Conservation (phyloP, 1,140 invertebrate genomes). For the Parapsyche elsis region DNA sequence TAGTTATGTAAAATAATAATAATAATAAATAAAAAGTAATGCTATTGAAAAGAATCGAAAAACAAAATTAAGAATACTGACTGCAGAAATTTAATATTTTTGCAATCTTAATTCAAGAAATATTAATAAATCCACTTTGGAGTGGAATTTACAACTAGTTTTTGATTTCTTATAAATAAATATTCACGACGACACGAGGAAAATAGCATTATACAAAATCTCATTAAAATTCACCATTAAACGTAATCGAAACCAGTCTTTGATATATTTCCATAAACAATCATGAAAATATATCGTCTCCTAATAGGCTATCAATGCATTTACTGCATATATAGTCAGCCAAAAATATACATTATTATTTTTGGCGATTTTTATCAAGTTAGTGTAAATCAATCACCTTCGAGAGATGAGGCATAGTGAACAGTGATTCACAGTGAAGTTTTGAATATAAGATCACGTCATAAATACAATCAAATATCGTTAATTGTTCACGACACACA, state of each 20-base stretch:
- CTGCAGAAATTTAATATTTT: too few species aligned
- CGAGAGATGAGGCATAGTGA: not conserved
- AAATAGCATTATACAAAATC: conserved; percentile 31
- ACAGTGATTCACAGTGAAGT: not conserved
- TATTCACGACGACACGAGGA: not conserved
- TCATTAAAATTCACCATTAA: conserved; percentile 30
- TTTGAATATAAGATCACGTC: not conserved
- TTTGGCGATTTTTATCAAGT: not conserved
- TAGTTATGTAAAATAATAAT: too few species aligned
- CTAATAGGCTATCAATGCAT: conserved; percentile 8
- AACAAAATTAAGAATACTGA: too few species aligned
- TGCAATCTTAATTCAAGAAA: too few species aligned
- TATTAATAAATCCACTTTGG: too few species aligned
- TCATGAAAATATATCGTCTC: conserved; percentile 31
- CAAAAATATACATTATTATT: not conserved
- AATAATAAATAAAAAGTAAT: too few species aligned
- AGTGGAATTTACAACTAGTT: too few species aligned
- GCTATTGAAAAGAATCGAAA: too few species aligned
- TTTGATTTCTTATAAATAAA: not conserved
- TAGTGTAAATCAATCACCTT: conserved; percentile 4
- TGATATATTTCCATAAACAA: conserved; percentile 40
- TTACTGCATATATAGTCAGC: not conserved
- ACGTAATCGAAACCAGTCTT: conserved; percentile 21
- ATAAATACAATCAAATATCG: not conserved
- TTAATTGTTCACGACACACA: not conserved